phyloP scores from a whole-genome alignment of 37 sponge, comb jelly and placozoan genomes.

The Diacarnus erythraeanus region DNA sequence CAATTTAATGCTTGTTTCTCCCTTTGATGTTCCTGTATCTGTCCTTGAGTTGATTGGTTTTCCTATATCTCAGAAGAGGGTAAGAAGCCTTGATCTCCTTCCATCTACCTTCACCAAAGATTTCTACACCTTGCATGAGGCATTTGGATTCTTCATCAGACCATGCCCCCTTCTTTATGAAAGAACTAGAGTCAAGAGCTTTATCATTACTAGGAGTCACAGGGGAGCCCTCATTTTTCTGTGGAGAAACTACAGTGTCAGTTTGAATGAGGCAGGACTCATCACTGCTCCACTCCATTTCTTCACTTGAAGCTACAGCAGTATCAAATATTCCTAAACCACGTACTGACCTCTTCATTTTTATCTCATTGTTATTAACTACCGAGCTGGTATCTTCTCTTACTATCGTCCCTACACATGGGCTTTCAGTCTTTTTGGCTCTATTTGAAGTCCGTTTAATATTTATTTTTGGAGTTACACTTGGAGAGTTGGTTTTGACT shows the following conservation, averaged over 20 bases:
- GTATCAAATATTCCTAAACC: constrained; percentile 3
- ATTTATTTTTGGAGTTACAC: too few relatives aligned
- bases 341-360: too few relatives aligned
- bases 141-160: neutral
- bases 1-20: too few relatives aligned
- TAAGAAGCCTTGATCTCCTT: neutral
- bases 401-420: too few relatives aligned
- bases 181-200: neutral
- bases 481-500: too few relatives aligned
- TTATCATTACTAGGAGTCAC: neutral
- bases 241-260: neutral
- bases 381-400: too few relatives aligned
- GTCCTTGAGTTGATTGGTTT: neutral
- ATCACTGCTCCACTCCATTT: constrained; percentile 7
- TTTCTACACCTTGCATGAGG: constrained; percentile 1
- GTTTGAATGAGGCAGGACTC: neutral
- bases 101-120: neutral
- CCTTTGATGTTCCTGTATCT: constrained; percentile 6
- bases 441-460: too few relatives aligned
- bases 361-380: too few relatives aligned
- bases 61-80: neutral
- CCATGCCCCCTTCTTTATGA: constrained; percentile 8
- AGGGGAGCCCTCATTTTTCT: neutral
- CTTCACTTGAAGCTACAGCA: neutral
- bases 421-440: too few relatives aligned